Conservation (phyloP, 2,797 vertebrate species). For the Gallinago nigripennis region DNA sequence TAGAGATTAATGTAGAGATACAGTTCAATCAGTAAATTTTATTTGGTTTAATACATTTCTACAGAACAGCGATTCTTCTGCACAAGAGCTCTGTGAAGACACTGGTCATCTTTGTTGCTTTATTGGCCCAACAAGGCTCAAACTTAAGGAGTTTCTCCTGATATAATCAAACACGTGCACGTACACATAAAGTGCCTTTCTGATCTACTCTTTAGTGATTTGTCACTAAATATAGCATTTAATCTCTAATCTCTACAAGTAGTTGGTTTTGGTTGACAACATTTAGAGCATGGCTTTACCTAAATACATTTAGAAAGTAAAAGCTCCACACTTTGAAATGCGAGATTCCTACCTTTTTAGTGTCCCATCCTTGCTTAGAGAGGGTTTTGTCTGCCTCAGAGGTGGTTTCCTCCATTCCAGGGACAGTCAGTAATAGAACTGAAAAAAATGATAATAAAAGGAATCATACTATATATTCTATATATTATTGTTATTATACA, state of each 20-base stretch:
- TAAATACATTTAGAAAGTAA: background rate
- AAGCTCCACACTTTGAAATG: fast-evolving
- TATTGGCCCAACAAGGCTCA: background rate
- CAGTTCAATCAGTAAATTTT: background rate
- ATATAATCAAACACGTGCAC: fast-evolving
- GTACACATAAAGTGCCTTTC: background rate
- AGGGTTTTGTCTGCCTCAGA: slow-evolving; percentile 86
- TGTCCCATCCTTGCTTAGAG: slow-evolving; percentile 90
- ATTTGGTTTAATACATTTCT: background rate
- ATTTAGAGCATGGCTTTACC: background rate
- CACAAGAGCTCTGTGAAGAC: background rate
- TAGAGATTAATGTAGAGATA: background rate
- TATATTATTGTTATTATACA: background rate
- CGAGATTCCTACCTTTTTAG: slow-evolving; percentile 84
- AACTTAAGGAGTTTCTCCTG: background rate
- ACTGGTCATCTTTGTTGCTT: background rate
- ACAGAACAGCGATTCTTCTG: background rate
- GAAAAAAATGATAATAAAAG: background rate
- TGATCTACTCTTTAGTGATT: background rate
- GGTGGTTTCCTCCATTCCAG: slow-evolving; percentile 89
- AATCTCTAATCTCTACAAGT: background rate
- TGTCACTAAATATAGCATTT: background rate
- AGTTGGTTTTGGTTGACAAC: background rate
- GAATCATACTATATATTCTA: background rate
- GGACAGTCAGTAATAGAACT: slow-evolving; percentile 92